Percentiles rank a stretch among this genome's conserved stretches.
phyloP scores from a whole-genome alignment of 1,140 invertebrate species.

The Mesaphorura yosii region DNA sequence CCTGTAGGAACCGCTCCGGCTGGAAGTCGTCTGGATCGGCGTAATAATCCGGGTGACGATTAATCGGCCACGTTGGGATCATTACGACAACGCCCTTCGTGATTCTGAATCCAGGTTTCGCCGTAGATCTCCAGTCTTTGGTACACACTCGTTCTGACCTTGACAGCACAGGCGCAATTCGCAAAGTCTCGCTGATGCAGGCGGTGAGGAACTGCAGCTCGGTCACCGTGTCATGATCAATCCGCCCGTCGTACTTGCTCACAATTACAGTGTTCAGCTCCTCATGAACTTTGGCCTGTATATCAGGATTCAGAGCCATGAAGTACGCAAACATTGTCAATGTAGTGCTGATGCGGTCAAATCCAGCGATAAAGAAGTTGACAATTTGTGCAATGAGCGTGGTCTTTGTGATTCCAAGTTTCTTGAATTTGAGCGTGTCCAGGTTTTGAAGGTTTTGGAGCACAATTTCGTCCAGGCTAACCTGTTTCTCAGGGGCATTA shows the following conservation, averaged over 20 bases:
- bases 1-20: conserved; percentile 45
- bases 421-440: not conserved
- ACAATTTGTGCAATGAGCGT: conserved; percentile 23
- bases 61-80: conserved; percentile 41
- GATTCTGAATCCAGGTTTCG: not conserved
- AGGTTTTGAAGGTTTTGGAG: conserved; percentile 4
- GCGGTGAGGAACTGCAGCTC: conserved; percentile 20
- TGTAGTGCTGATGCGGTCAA: conserved; percentile 25
- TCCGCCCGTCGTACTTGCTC: conserved; percentile 1
- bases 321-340: conserved; percentile 20
- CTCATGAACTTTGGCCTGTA: conserved; percentile 26
- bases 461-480: conserved; percentile 7
- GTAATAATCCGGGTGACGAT: conserved; percentile 41
- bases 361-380: conserved; percentile 31
- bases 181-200: conserved; percentile 9
- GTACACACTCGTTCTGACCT: conserved; percentile 16
- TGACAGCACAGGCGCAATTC: conserved; percentile 8
- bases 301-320: conserved; percentile 22
- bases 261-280: conserved; percentile 40
- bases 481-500: not conserved
- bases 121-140: conserved; percentile 21
- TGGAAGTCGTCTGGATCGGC: conserved; percentile 43
- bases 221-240: conserved; percentile 17
- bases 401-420: conserved; percentile 6
- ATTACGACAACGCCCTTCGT: conserved; percentile 38